phyloP scores from a whole-genome alignment of 2,113 vertebrate genomes.

The Urocynchramus pylzowi region DNA sequence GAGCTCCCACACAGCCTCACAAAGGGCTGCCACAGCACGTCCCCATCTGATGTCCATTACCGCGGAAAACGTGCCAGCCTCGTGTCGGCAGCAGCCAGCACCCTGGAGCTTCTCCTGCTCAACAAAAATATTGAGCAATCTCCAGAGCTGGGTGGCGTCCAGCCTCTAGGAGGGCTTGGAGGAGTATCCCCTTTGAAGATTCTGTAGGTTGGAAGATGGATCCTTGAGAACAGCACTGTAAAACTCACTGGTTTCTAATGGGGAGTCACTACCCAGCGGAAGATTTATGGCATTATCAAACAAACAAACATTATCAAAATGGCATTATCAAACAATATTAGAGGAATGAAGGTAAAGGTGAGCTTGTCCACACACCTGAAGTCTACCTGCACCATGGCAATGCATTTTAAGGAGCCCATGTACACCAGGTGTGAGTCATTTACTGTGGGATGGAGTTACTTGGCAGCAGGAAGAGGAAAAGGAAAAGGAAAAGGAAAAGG shows the following conservation, averaged over 20 bases:
- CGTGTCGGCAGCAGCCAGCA: not conserved
- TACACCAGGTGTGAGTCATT: not conserved
- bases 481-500: not conserved
- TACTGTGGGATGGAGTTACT: not conserved
- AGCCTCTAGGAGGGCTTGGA: not conserved
- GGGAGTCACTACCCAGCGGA: not conserved
- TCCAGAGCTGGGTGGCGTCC: not conserved
- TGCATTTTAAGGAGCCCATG: not conserved
- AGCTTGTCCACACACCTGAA: not conserved
- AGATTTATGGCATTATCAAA: not conserved
- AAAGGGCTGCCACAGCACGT: not conserved
- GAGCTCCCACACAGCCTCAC: not conserved
- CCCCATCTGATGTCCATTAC: not conserved
- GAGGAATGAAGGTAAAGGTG: not conserved
- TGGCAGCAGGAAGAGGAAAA: not conserved
- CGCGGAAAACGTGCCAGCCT: not conserved
- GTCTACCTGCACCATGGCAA: not conserved
- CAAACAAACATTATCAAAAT: not conserved
- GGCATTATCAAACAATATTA: not conserved
- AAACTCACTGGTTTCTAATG: not conserved
- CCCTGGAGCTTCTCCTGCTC: not conserved
- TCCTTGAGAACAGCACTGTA: not conserved
- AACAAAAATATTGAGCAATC: not conserved
- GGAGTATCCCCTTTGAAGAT: not conserved
- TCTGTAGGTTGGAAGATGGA: accelerated